phyloP scores from a whole-genome alignment of 1,140 invertebrate species.

The Dendrolimus punctatus region DNA sequence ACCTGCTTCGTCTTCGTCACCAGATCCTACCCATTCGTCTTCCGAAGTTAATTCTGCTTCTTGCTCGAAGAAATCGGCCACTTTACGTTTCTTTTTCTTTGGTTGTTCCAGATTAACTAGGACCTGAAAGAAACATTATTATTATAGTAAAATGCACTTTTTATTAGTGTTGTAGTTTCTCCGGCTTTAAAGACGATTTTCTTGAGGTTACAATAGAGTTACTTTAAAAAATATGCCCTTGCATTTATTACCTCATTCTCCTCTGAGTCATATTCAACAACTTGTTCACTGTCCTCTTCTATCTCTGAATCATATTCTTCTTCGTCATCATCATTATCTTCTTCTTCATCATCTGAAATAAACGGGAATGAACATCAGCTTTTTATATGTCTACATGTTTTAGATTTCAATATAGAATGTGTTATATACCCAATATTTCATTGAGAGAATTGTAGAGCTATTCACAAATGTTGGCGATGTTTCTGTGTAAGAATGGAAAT shows the following conservation, averaged over 20 bases:
- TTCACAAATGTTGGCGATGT: too few relatives aligned
- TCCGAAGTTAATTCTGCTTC: conserved; percentile 89
- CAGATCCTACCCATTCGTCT: conserved; percentile 82
- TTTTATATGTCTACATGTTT: too few relatives aligned
- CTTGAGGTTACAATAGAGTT: background rate
- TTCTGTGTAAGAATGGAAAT: too few relatives aligned
- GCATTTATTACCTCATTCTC: conserved; percentile 77
- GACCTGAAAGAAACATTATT: conserved; percentile 28
- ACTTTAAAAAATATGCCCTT: background rate
- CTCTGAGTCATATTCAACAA: conserved; percentile 82
- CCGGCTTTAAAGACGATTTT: too few relatives aligned
- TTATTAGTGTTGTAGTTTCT: too few relatives aligned
- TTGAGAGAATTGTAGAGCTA: too few relatives aligned
- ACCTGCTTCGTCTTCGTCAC: conserved; percentile 83
- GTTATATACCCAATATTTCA: too few relatives aligned
- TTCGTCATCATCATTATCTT: conserved; percentile 49
- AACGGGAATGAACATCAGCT: too few relatives aligned
- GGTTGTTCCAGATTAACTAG: conserved; percentile 36
- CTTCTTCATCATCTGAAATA: conserved; percentile 26
- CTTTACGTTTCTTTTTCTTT: conserved; percentile 68
- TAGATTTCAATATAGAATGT: too few relatives aligned
- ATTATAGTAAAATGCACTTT: too few relatives aligned
- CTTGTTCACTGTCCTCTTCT: conserved; percentile 35
- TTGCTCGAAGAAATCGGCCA: conserved; percentile 83
- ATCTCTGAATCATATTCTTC: conserved; percentile 29